Base-by-base conservation (phyloP, 2,113 vertebrate species). In the Gorsachius goisagi region DNA sequence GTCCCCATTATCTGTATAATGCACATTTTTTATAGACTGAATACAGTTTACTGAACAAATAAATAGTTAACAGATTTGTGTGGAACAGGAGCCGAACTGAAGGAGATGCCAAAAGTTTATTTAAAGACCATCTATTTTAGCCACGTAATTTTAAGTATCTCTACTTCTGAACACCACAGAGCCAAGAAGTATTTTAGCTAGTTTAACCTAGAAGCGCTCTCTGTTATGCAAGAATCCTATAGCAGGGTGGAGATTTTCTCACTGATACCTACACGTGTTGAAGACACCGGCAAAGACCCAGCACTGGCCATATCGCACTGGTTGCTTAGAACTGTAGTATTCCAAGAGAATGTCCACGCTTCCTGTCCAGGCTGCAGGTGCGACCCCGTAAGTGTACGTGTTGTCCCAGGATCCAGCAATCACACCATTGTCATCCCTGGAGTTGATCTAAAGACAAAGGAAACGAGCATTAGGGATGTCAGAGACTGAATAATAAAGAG, bases 251-350 rank as follows among this genome's bases (percentile, higher is more conserved):
- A 72, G 28, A 9, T 87, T 78, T 88, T 52, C 44, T 86, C 32
- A 73, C 17, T 49, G 49, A 64, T 79, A 98, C 99, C 98, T 98
- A 99, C 99, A 99, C 3, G 99, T 99, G 95, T 99, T 99, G 97
- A 99, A 99, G 95, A 99, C 99, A 12, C 98, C 99, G 4, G 99
- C 99, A 45, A 99, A 99, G 97, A 99, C 99, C 99, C 99, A 99
- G 97, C 99, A 99, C 88, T 99, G 99, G 28, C 99, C 99, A 0
- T 99, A 99, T 62, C 97, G 96, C 33, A 99, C 99, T 0, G 99
- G 98, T 44, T 91, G 93, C 71, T 95, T 90, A 50, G 98, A 98
- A 68, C 95, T 97, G 68, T 90, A 94, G 37, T 99, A 99, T 89
- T 97, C 98, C 91, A 99, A 78, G 17, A 99, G 98, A 95, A 99